Evolutionary conservation across 2,797 vertebrate species (phyloP), one percentile per base, ranked within the genome.

Genomic region (Notolepis coatsorum): DNA sequence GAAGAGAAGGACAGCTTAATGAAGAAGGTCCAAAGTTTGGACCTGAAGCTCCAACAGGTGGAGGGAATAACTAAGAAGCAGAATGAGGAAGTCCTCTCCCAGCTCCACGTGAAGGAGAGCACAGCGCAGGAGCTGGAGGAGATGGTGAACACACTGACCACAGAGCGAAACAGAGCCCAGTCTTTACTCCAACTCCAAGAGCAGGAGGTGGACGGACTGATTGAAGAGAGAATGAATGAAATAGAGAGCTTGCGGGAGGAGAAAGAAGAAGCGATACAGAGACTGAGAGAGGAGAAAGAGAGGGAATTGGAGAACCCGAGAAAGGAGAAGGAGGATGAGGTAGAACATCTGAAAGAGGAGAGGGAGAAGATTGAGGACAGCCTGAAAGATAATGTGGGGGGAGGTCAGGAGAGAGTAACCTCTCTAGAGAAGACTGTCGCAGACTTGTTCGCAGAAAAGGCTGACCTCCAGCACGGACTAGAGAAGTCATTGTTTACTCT

Each of bases 1-100:
- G 94, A 90, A 46, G 94, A 97, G 75, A 95, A 88, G 45, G 93
- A 94, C 63, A n/a, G 62, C 65, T 80, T 96, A 42, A 84, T 89
- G 66, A 92, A 94, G 82, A 90, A 81, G 38, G 56, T 94, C 42
- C 91, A 90, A 75, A 67, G 7, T 15, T 85, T 96, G 4, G 88
- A 84, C 56, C 47, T 71, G 60, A 84, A 94, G 54, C 77, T 85
- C 55, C 85, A 93, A 59, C 65, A n/a, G 47, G 64, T 94, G 25
- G 73, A 80, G 50, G 74, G 71, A 18, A 79, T 96, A 74, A 88
- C 88, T 59, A 82, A 79, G 47, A 82, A 79, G 47, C 90, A 92
- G 46, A 97, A 93, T 41, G 88, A 89, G 30, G 67, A 89, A 18
- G 69, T 93, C 54, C 61, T 84, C 63, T 75, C 68, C 28, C 86